Conservation (phyloP, 1,140 invertebrate species). For the Epicauta chinensis region DNA sequence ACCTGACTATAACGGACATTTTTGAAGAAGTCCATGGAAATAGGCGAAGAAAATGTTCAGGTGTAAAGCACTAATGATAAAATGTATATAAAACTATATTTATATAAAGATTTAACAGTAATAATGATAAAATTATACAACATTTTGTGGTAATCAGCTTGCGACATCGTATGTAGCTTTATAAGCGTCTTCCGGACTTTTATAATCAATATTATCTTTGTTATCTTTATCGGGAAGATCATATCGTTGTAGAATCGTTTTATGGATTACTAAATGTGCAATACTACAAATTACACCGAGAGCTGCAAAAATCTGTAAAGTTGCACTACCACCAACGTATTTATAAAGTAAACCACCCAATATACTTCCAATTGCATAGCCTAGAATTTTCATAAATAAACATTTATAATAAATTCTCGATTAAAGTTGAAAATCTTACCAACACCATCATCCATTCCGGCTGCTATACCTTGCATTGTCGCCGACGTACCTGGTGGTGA, state of each 20-base stretch:
- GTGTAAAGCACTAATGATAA: too few relatives aligned
- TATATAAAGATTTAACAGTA: not conserved
- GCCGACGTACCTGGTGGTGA: slow-evolving; percentile 69
- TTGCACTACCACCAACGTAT: slow-evolving; percentile 47
- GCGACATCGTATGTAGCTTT: not conserved
- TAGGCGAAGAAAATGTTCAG: too few relatives aligned
- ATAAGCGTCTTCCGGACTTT: slow-evolving; percentile 41
- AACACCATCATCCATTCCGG: slow-evolving; percentile 73
- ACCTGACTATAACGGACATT: too few relatives aligned
- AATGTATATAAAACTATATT: slow-evolving; percentile 3
- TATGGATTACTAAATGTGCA: slow-evolving; percentile 46
- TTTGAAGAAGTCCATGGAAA: too few relatives aligned
- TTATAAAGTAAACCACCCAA: slow-evolving; percentile 55
- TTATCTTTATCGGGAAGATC: slow-evolving; percentile 17
- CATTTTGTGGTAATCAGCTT: not conserved
- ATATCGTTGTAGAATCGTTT: slow-evolving; percentile 40
- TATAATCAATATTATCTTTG: slow-evolving; percentile 36
- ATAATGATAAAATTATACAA: not conserved
- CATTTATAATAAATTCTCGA: too few relatives aligned
- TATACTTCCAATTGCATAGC: slow-evolving; percentile 56
- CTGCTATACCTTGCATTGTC: slow-evolving; percentile 72
- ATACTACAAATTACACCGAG: slow-evolving; percentile 48
- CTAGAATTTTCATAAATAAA: slow-evolving; percentile 30
- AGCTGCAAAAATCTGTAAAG: slow-evolving; percentile 50
- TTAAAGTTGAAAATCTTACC: slow-evolving; percentile 46